Evolutionary conservation across 2,797 vertebrate genomes (phyloP), one percentile per base, ranked within the genome.

Genomic region (Pygocentrus nattereri): DNA sequence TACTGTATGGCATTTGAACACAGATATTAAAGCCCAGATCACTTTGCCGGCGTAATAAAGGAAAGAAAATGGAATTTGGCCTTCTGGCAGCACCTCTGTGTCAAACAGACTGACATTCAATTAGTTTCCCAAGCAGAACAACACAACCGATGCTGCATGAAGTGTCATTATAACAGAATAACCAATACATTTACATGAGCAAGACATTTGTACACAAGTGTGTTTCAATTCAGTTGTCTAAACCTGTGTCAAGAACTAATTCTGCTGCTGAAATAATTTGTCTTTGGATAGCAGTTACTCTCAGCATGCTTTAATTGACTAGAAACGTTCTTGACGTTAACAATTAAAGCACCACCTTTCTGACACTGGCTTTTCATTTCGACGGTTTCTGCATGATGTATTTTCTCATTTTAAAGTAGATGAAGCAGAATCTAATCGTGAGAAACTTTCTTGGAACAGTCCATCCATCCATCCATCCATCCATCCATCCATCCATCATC

Each of bases 1-100:
- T 72, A 12, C 31, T 41, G 34, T 23, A 77, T 56, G 75, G 19
- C 77, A 47, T 41, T 49, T 68, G 49, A 77, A 38, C 61, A 41
- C 61, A 31, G 44, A 65, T 7, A 64, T 65, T 50, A 76, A 64
- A 19, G 56, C 41, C n/a, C 2, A 13, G 54, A 52, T 62, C 23
- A 1, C 12, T 30, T 59, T 27, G 59, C 12, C 59, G 54, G 15
- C 12, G 34, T 4, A 76, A 31, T 3, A 34, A 54, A 38, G 49
- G 65, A 34, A 38, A 54, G 47, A 27, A 76, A 65, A 77, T 67
- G 13, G 34, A 64, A 38, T 68, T 54, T 68, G 27, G 52, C 49
- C 52, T 30, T n/a, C 50, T 50, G 13, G 31, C 59, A 62, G 25
- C 25, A 30, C 59, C 59, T 27, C 16, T 50, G 0, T 27, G n/a